A percentile compares a stretch with the other conserved stretches of the same genome.
phyloP scores from a whole-genome alignment of 30 jellyfish, hydroid and myxozoan species.

The Nemopilema nomurai region DNA sequence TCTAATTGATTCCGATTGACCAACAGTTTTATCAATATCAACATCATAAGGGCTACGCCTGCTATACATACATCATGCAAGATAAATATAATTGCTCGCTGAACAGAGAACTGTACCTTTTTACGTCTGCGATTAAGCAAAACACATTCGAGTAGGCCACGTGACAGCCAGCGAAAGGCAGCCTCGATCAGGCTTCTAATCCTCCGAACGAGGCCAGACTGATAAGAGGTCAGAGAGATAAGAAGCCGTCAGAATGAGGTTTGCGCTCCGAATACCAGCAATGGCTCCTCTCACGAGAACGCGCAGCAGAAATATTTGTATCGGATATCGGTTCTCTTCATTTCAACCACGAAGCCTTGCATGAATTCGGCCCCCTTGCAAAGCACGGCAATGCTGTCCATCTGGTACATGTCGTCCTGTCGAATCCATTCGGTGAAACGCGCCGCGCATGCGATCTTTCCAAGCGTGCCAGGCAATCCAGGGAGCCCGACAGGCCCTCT shows the following conservation, averaged over 20 bases:
- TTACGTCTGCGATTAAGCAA: background rate
- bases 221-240: too few species aligned
- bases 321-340: slow-evolving; percentile 62
- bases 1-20: too few species aligned
- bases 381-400: slow-evolving; percentile 40
- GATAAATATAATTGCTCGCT: background rate
- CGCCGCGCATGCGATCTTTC: slow-evolving; percentile 61
- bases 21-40: too few species aligned
- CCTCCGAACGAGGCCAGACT: too few species aligned
- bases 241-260: background rate
- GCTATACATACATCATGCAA: background rate
- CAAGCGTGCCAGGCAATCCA: slow-evolving; percentile 92
- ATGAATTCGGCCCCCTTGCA: slow-evolving; percentile 81
- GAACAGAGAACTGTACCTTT: background rate
- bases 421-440: slow-evolving; percentile 80
- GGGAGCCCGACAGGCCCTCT: slow-evolving; percentile 97
- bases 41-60: background rate
- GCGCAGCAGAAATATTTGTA: slow-evolving; percentile 82
- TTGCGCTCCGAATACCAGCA: background rate
- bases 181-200: background rate
- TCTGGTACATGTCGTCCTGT: slow-evolving; percentile 64
- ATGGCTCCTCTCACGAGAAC: slow-evolving; percentile 39
- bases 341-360: slow-evolving; percentile 84
- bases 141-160: background rate
- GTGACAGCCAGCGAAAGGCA: background rate